These are phyloP conservation scores for Leptopilina clavipes DNA, from an alignment of 1,140 invertebrate genomes.

Conservation along the genomic window DNA sequence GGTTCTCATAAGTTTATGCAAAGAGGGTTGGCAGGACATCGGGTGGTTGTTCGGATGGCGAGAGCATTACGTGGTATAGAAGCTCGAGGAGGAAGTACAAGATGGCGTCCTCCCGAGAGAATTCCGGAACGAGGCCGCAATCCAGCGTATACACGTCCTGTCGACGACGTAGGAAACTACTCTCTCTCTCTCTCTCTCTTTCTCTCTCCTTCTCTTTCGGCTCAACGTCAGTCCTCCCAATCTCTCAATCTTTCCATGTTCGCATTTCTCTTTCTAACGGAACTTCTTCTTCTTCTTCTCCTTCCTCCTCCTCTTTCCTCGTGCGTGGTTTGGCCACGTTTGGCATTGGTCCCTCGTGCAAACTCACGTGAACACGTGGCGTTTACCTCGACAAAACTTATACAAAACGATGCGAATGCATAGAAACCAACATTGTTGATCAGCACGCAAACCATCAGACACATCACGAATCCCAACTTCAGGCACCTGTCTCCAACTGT, in stretches of 20 bases:
- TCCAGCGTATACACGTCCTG: slow-evolving; percentile 68
- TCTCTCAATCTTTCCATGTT: slow-evolving; percentile 34
- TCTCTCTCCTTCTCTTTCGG: slow-evolving; percentile 25
- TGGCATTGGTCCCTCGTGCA: slow-evolving; percentile 50
- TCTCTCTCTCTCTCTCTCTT: slow-evolving; percentile 39
- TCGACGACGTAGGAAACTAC: slow-evolving; percentile 58
- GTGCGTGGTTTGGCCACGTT: slow-evolving; percentile 59
- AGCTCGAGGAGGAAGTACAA: slow-evolving; percentile 53
- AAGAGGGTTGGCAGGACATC: slow-evolving; percentile 62
- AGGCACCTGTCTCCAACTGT: slow-evolving; percentile 57
- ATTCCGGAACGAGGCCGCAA: slow-evolving; percentile 69
- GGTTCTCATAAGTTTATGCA: slow-evolving; percentile 67
- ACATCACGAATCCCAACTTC: slow-evolving; percentile 48
- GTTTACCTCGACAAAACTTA: slow-evolving; percentile 14
- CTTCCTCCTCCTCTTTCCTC: not conserved
- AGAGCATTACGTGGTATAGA: slow-evolving; percentile 40
- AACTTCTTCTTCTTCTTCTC: slow-evolving; percentile 45
- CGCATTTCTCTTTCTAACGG: not conserved
- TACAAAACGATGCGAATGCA: slow-evolving; percentile 37
- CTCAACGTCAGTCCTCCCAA: slow-evolving; percentile 24
- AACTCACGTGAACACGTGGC: slow-evolving; percentile 45
- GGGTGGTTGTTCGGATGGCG: slow-evolving; percentile 45
- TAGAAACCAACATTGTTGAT: slow-evolving; percentile 39
- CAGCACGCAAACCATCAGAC: slow-evolving; percentile 35
- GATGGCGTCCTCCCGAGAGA: slow-evolving; percentile 68